Percentiles rank a stretch among this genome's conserved stretches.
Conservation (phyloP, 2,113 vertebrate genomes). For the Clarias macrocephalus region DNA sequence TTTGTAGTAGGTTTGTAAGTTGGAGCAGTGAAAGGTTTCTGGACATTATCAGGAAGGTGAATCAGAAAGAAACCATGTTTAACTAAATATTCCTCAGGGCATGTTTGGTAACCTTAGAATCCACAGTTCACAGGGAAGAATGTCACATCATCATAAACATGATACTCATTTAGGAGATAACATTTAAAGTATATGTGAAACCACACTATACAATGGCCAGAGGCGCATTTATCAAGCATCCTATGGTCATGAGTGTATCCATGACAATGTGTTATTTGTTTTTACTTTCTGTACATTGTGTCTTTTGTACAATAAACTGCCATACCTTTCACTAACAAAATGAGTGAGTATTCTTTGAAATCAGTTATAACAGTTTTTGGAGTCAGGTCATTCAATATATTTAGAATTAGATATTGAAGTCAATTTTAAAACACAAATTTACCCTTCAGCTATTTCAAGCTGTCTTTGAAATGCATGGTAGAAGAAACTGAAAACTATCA, state of each 20-base stretch:
- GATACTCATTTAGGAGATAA: background rate
- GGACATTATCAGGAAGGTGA: background rate
- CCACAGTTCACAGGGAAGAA: background rate
- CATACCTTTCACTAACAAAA: background rate
- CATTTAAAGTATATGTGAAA: background rate
- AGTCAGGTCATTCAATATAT: background rate
- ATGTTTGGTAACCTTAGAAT: background rate
- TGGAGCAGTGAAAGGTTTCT: background rate
- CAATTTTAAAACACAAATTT: background rate
- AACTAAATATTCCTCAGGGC: background rate
- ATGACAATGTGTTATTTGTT: background rate
- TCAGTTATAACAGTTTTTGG: background rate
- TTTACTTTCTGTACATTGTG: background rate
- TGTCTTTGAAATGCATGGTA: background rate
- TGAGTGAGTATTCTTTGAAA: background rate
- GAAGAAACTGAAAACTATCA: too few relatives aligned
- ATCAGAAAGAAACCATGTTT: background rate
- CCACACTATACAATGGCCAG: background rate
- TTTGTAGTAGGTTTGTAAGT: background rate
- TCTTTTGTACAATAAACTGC: background rate
- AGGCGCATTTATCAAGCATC: background rate
- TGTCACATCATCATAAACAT: background rate
- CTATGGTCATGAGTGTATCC: background rate
- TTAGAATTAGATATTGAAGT: background rate
- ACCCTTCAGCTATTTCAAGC: background rate